Base-by-base conservation (phyloP, 2,113 vertebrate genomes). In the Leptocoma aspasia region DNA sequence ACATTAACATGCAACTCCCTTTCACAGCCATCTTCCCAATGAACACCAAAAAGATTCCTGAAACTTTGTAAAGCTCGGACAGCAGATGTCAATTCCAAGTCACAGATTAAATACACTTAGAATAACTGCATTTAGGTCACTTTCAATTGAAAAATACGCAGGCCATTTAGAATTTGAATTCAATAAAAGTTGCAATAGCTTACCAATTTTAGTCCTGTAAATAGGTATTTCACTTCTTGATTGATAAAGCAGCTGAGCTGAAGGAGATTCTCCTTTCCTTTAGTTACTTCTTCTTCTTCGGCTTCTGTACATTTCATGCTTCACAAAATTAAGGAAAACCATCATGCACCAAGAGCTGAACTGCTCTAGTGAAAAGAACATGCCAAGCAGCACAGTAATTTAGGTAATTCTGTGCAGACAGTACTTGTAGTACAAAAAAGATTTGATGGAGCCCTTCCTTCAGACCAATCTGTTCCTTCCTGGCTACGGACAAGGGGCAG, bases 161-260 rank as follows among this genome's bases (percentile, higher is more conserved):
- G 11, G 23, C 33, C 8, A 37, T 39, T 73, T 6, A 76, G 50
- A 87, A 92, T 30, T 31, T 39, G 23, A 79, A 14, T 79, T 37
- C 37, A 50, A 71, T 14, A 37, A 11, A 70, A 52, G 24, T 39
- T 75, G 3, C 14, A 60, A 61, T 1, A 65, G 52, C 99, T 97
- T 97, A 99, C 99, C 99, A 99, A 95, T 96, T 99, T 98, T 35
- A 99, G 98, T 91, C 99, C 99, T 75, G 99, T 99, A 93, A 99
- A 99, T 83, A 99, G 98, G 90, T 99, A 99, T 95, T 99, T 99
- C 90, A 99, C 99, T 98, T 99, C 99, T 95, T 99, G 99, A 98
- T 99, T 99, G 97, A 99, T 99, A 97, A 99, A 99, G 96, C 99
- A 99, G 94, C 99, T 99, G 91, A 99, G 99, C 66, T 99, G 99